Conservation (phyloP, 2,113 vertebrate species). For the Puntigrus tetrazona region DNA sequence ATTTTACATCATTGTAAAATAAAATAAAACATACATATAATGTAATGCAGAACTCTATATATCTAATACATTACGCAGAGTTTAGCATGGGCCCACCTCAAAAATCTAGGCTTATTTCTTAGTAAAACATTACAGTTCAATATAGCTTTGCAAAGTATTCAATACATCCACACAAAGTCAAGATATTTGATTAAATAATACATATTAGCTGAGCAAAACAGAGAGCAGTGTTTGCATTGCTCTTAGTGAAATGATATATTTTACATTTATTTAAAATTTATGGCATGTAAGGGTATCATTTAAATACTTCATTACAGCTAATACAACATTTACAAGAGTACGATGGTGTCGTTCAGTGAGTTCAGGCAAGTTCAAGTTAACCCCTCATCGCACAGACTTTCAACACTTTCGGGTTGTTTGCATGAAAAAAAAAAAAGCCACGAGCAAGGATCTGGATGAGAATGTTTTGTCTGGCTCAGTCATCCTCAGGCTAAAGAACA, state of each 20-base stretch:
- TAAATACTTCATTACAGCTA: background rate
- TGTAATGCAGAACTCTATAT: too few relatives aligned
- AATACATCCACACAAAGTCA: background rate
- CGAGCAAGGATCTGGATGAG: background rate
- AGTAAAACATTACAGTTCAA: background rate
- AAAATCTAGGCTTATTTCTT: background rate
- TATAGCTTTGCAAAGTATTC: background rate
- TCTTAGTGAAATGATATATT: background rate
- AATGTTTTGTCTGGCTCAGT: background rate
- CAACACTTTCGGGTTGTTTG: background rate
- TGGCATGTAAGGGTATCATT: background rate
- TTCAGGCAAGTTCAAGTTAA: background rate
- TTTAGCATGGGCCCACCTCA: too few relatives aligned
- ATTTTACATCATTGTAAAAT: too few relatives aligned
- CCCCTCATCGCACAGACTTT: background rate
- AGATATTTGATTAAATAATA: background rate
- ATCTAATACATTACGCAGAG: background rate
- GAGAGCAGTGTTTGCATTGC: background rate
- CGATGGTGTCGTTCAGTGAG: background rate
- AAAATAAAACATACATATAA: too few relatives aligned
- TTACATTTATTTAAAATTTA: background rate
- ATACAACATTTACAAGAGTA: background rate
- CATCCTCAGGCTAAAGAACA: conserved; percentile 13
- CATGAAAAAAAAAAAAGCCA: background rate
- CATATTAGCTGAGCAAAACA: background rate